These are phyloP conservation scores for Crotalus tigris DNA, from an alignment of 2,113 vertebrate genomes.

Conservation along the genomic window DNA sequence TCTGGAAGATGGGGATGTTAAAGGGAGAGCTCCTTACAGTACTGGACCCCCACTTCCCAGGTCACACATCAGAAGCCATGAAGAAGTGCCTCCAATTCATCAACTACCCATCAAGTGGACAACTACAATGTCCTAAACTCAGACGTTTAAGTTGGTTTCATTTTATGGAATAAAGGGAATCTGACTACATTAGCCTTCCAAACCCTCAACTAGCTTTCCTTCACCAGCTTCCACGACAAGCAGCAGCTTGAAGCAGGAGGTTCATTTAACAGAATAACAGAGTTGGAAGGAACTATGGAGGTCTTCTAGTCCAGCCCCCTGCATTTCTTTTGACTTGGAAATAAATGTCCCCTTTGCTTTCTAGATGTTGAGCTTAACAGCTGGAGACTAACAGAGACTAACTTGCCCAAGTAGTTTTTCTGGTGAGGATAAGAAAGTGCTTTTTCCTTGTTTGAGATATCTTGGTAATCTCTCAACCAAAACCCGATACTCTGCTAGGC, in stretches of 20 bases:
- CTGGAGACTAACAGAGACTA: neutral
- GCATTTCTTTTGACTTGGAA: neutral
- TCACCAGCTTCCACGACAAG: neutral
- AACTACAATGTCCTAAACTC: no score
- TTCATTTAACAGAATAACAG: no score
- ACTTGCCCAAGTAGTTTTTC: neutral
- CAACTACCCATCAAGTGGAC: no score
- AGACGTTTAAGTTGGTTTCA: neutral
- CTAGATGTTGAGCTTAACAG: neutral
- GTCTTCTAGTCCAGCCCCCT: no score
- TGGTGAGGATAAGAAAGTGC: neutral
- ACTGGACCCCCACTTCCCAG: no score
- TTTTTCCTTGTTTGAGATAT: neutral
- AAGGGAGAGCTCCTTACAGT: no score
- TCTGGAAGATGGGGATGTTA: no score
- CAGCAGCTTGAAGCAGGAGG: neutral
- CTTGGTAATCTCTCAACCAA: neutral
- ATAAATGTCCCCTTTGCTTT: neutral
- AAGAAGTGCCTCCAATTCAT: no score
- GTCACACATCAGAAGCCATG: no score
- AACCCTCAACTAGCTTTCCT: neutral
- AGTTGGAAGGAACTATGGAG: no score
- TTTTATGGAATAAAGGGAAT: neutral
- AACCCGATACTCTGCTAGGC: neutral
- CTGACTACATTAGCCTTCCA: neutral